These are phyloP conservation scores for Calliopum simillimum DNA, from an alignment of 2,888 invertebrate genomes.

Conservation along the genomic window DNA sequence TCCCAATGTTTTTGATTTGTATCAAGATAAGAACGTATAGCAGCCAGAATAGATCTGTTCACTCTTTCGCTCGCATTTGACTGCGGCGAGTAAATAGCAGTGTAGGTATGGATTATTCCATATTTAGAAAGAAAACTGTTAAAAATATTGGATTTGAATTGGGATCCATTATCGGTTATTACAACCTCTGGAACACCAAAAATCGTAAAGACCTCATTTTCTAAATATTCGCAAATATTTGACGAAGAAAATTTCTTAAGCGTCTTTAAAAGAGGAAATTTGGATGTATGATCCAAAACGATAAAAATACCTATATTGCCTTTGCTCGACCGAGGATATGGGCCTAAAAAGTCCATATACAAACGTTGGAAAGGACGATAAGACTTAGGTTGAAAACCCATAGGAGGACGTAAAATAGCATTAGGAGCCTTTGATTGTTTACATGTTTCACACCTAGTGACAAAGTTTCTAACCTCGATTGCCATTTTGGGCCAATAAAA, in stretches of 20 bases:
- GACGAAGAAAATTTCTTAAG: slow-evolving; percentile 18
- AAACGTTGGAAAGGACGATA: too few species aligned
- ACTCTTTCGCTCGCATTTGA: slow-evolving; percentile 38
- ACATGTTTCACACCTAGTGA: too few species aligned
- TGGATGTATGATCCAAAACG: slow-evolving; percentile 39
- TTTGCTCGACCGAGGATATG: too few species aligned
- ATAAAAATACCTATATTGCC: too few species aligned
- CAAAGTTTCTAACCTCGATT: too few species aligned
- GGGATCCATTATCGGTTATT: slow-evolving; percentile 35
- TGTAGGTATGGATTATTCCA: slow-evolving; percentile 35
- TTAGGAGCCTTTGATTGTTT: slow-evolving; percentile 32
- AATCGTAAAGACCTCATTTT: slow-evolving; percentile 13
- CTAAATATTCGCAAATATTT: slow-evolving; percentile 31
- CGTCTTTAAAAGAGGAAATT: slow-evolving; percentile 34
- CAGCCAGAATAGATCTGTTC: slow-evolving; percentile 26
- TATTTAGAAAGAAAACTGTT: slow-evolving; percentile 27
- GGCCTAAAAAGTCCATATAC: too few species aligned
- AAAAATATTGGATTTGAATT: slow-evolving; percentile 32
- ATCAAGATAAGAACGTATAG: slow-evolving; percentile 27
- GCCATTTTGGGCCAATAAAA: too few species aligned
- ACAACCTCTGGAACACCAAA: slow-evolving; percentile 36
- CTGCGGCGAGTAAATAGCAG: slow-evolving; percentile 37
- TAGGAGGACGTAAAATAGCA: slow-evolving; percentile 26
- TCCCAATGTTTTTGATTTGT: slow-evolving; percentile 37
- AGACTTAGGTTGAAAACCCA: slow-evolving; percentile 36